A percentile compares a stretch with the other conserved stretches of the same genome.
These are phyloP conservation scores for Gymnosoma rotundatum DNA, from an alignment of 2,888 invertebrate genomes.

Conservation along the genomic window DNA sequence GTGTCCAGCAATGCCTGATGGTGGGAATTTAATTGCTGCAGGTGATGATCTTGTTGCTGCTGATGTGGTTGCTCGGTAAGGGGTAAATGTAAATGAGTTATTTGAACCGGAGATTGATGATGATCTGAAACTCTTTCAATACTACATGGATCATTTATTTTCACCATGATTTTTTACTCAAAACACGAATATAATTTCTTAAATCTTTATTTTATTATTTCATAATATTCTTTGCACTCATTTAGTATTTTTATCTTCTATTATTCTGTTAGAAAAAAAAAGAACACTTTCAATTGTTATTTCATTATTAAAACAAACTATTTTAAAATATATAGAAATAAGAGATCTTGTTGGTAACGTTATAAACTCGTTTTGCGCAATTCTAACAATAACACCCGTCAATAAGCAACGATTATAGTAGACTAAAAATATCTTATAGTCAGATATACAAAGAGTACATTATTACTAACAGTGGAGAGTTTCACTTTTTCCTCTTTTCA, in stretches of 20 bases:
- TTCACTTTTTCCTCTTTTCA: slow-evolving; percentile 14
- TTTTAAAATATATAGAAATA: neutral
- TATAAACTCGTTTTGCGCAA: slow-evolving; percentile 44
- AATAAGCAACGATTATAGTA: slow-evolving; percentile 76
- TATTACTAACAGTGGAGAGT: slow-evolving; percentile 56
- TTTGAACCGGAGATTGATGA: slow-evolving; percentile 53
- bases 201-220: slow-evolving; percentile 1
- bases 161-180: slow-evolving; percentile 77
- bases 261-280: neutral
- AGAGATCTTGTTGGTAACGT: slow-evolving; percentile 20
- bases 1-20: slow-evolving; percentile 61
- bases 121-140: slow-evolving; percentile 72
- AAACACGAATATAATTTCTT: neutral
- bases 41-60: slow-evolving; percentile 42
- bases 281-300: slow-evolving; percentile 33
- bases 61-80: slow-evolving; percentile 69
- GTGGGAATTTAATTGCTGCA: slow-evolving; percentile 58
- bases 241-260: slow-evolving; percentile 49
- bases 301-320: neutral
- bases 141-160: slow-evolving; percentile 79
- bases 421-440: slow-evolving; percentile 74
- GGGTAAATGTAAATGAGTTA: slow-evolving; percentile 56
- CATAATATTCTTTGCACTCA: slow-evolving; percentile 48
- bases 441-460: slow-evolving; percentile 37
- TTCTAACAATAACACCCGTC: slow-evolving; percentile 74